A percentile compares a stretch with the other conserved stretches of the same genome.
Evolutionary conservation across 2,888 invertebrate genomes (phyloP).

Genomic region (Lasius fuliginosus): DNA sequence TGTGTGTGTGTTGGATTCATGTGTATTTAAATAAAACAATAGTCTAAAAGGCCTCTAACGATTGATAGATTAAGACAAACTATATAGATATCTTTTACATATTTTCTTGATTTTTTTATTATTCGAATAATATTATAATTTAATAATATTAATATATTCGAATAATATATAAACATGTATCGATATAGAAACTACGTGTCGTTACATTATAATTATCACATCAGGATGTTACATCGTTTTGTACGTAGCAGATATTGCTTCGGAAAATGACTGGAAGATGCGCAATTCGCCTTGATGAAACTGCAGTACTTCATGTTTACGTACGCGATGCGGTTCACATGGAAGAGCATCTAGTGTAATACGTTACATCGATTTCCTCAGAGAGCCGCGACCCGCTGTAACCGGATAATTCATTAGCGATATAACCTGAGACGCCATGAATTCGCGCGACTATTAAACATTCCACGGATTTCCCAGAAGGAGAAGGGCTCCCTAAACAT

Average conservation of each 20-base stretch:
- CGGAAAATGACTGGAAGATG: constrained; percentile 24
- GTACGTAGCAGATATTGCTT: constrained; percentile 2
- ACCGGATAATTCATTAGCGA: constrained; percentile 71
- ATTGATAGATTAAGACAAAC: not conserved
- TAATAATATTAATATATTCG: no score
- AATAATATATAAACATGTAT: no score
- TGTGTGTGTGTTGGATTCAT: not conserved
- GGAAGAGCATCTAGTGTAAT: constrained; percentile 41
- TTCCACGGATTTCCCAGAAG: constrained; percentile 50
- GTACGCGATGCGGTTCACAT: constrained; percentile 46
- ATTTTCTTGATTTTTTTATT: not conserved
- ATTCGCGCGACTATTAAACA: constrained; percentile 57
- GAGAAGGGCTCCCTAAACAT: constrained; percentile 31
- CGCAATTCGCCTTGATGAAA: constrained; percentile 43
- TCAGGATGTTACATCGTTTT: not conserved
- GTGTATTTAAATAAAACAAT: not conserved
- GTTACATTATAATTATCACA: constrained; percentile 1
- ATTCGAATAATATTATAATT: no score
- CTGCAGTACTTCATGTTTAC: constrained; percentile 60
- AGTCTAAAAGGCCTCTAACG: not conserved
- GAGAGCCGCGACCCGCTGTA: constrained; percentile 61
- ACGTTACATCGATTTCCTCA: constrained; percentile 67
- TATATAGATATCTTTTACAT: not conserved
- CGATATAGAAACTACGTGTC: not conserved
- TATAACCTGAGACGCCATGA: constrained; percentile 53